Base-by-base conservation (phyloP, 2,113 vertebrate species). In the Rhizomys pruinosus region DNA sequence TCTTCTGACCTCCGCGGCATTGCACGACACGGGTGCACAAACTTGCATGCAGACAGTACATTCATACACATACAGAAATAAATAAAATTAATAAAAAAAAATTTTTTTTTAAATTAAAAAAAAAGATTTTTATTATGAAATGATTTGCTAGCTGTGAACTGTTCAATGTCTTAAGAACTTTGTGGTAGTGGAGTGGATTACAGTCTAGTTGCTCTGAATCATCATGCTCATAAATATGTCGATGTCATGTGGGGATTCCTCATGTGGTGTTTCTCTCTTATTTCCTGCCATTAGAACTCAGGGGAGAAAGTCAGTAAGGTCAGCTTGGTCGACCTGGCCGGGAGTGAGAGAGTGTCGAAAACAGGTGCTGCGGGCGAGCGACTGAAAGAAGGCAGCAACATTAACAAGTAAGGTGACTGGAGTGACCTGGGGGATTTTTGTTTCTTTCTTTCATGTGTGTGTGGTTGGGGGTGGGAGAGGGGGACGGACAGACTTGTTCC, bases 221-320 rank as follows among this genome's bases (percentile, higher is more conserved):
- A 10, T 44, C 3, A 32, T 7, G 71, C 42, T 52, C 29, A 64
- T 5, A 0, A 63, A 10, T 9, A 0, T 2, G 4, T 39, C 4
- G 39, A 7, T 37, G 2, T 47, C 63, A 0, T 44, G 10, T 59
- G 57, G 7, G 6, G 73, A 47, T 79, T 27, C 20, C 15, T 59
- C 96, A 1, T 74, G 23, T 66, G 2, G 73, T 16, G 0, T 96
- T 68, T 94, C 76, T 95, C 39, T 91, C 39, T 2, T 78, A 27
- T 97, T 92, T 63, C 32, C 39, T 90, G 17, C 96, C 12, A 27
- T 23, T 91, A 99, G 99, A 99, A 99, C 79, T 99, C 99, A 8
- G 99, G 99, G 93, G 99, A 99, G 98, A 99, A 99, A 94, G 99
- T 99, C 97, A 99, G 99, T 98, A 99, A 99, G 96, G 97, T 99